These are phyloP conservation scores for Poecile atricapillus DNA, from an alignment of 2,113 vertebrate species.

Conservation along the genomic window DNA sequence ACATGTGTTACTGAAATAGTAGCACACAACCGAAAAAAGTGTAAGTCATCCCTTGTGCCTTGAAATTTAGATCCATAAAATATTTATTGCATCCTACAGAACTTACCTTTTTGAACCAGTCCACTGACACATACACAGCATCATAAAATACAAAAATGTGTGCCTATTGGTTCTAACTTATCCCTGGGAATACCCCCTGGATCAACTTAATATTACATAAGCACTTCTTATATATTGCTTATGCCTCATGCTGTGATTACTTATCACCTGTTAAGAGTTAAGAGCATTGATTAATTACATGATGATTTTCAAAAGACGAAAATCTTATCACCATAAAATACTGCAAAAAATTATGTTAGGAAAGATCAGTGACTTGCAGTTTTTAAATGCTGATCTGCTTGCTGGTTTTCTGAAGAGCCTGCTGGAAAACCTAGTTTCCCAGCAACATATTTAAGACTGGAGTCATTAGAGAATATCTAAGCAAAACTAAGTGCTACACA, in stretches of 20 bases:
- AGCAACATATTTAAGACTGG: constrained; percentile 22
- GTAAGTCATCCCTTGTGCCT: not conserved
- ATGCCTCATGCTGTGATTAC: not conserved
- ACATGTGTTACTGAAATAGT: not conserved
- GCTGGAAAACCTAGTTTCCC: constrained; percentile 26
- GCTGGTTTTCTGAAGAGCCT: not conserved
- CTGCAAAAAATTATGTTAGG: not conserved
- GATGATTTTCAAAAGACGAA: not conserved
- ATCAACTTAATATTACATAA: not conserved
- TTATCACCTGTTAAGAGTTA: not conserved
- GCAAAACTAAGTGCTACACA: not conserved
- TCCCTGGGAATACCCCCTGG: not conserved
- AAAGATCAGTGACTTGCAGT: not conserved
- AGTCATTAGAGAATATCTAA: constrained; percentile 8
- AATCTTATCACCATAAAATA: not conserved
- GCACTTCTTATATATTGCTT: not conserved
- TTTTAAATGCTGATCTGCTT: not conserved
- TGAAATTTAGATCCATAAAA: not conserved
- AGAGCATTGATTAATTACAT: not conserved
- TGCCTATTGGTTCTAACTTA: not conserved
- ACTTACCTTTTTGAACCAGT: not conserved
- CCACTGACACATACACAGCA: not conserved
- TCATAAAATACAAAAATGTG: not conserved
- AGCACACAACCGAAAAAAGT: not conserved
- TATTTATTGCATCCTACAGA: not conserved